Base-by-base conservation (phyloP, 2,113 vertebrate genomes). In the Emydura subglobosa region DNA sequence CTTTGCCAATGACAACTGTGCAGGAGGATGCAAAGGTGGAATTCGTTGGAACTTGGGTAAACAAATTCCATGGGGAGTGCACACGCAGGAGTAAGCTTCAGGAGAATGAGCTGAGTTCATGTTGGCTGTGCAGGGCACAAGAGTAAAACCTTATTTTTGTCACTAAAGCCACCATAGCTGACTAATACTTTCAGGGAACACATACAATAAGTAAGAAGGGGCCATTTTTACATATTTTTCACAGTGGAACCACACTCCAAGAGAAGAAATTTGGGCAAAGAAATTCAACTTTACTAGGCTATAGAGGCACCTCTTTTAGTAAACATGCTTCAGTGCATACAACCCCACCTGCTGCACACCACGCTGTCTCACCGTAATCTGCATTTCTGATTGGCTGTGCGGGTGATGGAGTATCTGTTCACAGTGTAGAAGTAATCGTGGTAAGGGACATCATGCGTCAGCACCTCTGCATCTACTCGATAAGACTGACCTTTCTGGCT, bases 351-450 rank as follows among this genome's bases (percentile, higher is more conserved):
- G 9, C 59, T 2, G 0, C 53, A 49, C 21, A 10, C 13, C 68
- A 1, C 14, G 1, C 49, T 3, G 78, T 82, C 97, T 98, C 96
- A 99, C 99, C 99, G 99, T 34, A 99, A 98, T 39, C 99, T 98
- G 96, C 99, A 99, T 86, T 99, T 99, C 95, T 98, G 98, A 86
- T 98, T 99, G 42, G 99, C 99, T 74, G 95, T 98, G 24, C 98
- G 98, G 83, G 98, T 98, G 95, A 99, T 99, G 92, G 97, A 99
- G 98, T 99, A 99, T 96, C 99, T 98, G 92, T 99, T 99, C 95
- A 99, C 97, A 25, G 99, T 99, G 97, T 99, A 99, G 98, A 99
- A 99, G 97, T 99, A 99, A 93, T 99, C 99, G 0, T 99, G 99
- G 92, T 99, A 99, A 11, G 99, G 99, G 24, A 99, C 99, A 3